These are phyloP conservation scores for Cirrhinus mrigala DNA, from an alignment of 2,797 vertebrate genomes.

Conservation along the genomic window DNA sequence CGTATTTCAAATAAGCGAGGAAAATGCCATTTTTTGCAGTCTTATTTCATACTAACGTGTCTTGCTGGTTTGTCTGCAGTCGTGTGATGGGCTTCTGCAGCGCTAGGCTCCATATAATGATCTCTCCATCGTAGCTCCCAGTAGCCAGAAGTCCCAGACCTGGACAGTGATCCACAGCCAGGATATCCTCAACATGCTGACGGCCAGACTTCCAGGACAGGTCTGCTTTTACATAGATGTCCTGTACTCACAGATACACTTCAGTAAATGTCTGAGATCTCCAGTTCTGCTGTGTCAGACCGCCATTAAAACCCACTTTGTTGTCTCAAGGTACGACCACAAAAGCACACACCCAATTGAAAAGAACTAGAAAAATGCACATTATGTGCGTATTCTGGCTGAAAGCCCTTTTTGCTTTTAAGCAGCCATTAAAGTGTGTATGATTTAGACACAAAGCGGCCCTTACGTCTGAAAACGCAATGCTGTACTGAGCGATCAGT, in stretches of 20 bases:
- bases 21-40: background rate
- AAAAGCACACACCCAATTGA: slow-evolving; percentile 26
- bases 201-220: slow-evolving; percentile 66
- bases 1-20: background rate
- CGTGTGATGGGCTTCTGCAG: slow-evolving; percentile 33
- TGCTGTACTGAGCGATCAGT: slow-evolving; percentile 71
- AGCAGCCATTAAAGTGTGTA: background rate
- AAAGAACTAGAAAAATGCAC: slow-evolving; percentile 22
- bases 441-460: slow-evolving; percentile 11
- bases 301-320: slow-evolving; percentile 54
- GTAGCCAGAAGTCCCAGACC: slow-evolving; percentile 51
- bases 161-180: slow-evolving; percentile 63
- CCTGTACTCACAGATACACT: slow-evolving; percentile 40
- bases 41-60: slow-evolving; percentile 28
- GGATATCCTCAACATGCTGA: slow-evolving; percentile 64
- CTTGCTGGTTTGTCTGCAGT: slow-evolving; percentile 28
- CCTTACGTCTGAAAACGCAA: slow-evolving; percentile 62
- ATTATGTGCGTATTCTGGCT: slow-evolving; percentile 54
- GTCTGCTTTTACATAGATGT: slow-evolving; percentile 59
- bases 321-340: slow-evolving; percentile 7
- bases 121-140: slow-evolving; percentile 57
- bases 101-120: slow-evolving; percentile 62
- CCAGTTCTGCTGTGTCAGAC: slow-evolving; percentile 49
- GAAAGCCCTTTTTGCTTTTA: slow-evolving; percentile 34
- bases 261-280: slow-evolving; percentile 26